Evolutionary conservation across 2,113 vertebrate genomes (phyloP), one percentile per base, ranked within the genome.

Genomic region (Indicator maculatus): DNA sequence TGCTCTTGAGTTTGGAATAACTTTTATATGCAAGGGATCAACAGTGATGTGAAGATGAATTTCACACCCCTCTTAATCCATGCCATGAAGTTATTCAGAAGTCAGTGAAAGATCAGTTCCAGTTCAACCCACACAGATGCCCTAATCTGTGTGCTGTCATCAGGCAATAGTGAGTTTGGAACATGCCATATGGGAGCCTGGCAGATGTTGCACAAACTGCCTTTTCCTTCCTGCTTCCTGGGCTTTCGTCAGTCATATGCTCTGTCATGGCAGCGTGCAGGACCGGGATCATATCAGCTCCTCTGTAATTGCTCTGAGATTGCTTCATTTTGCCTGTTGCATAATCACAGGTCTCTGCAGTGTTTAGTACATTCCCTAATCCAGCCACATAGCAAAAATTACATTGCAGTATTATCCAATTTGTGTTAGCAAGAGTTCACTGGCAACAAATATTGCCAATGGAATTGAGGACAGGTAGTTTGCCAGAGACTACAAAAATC

Each of bases 91-190:
- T 88, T 91, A 93, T 93, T 95, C 91, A 94, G 90, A 95, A 96
- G 79, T 86, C 94, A 96, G 59, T 90, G 93, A 93, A 94, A 94
- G 91, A 96, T 95, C 95, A 94, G 91, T 93, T 97, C 91, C 95
- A 95, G 94, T 90, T 96, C 90, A 94, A 26, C 79, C 95, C 83
- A 93, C 90, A 45, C 80, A 88, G 90, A 90, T 86, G 91, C 92
- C 80, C 94, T 97, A 96, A 97, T 96, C 96, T 91, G 83, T 5
- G 31, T 63, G 88, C 94, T 97, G 96, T 96, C 96, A 95, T 94
- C 96, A 91, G 80, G 79, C 93, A 95, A 84, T 84, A 92, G 96
- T 73, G 91, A 94, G 65, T 77, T 91, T 95, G 83, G 95, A 94
- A 90, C 39, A 69, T 93, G 90, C 91, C 90, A 86, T 94, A 83